A percentile compares a stretch with the other conserved stretches of the same genome.
phyloP scores from a whole-genome alignment of 2,113 vertebrate genomes.

The Morone saxatilis region DNA sequence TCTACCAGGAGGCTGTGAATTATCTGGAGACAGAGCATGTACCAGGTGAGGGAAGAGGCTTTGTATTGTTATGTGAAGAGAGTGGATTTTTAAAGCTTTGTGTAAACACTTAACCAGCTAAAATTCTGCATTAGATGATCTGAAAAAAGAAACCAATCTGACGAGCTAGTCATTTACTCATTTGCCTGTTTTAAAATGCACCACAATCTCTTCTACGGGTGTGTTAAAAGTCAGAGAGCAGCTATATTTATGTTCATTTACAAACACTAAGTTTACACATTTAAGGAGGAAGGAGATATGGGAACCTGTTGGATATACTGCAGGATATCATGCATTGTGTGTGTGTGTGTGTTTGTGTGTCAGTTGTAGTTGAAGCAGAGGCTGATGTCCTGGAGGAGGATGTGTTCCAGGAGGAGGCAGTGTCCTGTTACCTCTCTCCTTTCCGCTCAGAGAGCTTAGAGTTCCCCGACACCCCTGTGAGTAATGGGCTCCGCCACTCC shows the following conservation, averaged over 20 bases:
- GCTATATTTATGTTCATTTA: neutral
- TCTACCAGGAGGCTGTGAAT: slow-evolving; percentile 75
- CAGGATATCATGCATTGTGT: neutral
- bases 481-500: slow-evolving; percentile 5
- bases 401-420: slow-evolving; percentile 78
- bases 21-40: slow-evolving; percentile 70
- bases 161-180: neutral
- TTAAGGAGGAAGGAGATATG: neutral
- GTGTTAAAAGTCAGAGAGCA: neutral
- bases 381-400: slow-evolving; percentile 74
- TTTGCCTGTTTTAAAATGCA: neutral
- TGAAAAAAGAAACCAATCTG: neutral
- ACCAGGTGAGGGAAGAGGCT: slow-evolving; percentile 48
- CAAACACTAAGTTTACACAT: neutral
- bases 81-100: neutral
- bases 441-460: slow-evolving; percentile 50
- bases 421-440: slow-evolving; percentile 56
- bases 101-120: too few species aligned
- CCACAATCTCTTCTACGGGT: neutral
- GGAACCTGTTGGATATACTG: neutral
- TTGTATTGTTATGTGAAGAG: neutral
- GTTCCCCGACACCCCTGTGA: slow-evolving; percentile 77
- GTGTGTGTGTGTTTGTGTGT: neutral
- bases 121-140: neutral
- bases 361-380: slow-evolving; percentile 42